phyloP scores from a whole-genome alignment of 2,888 invertebrate genomes.

The Bombyx huttoni region DNA sequence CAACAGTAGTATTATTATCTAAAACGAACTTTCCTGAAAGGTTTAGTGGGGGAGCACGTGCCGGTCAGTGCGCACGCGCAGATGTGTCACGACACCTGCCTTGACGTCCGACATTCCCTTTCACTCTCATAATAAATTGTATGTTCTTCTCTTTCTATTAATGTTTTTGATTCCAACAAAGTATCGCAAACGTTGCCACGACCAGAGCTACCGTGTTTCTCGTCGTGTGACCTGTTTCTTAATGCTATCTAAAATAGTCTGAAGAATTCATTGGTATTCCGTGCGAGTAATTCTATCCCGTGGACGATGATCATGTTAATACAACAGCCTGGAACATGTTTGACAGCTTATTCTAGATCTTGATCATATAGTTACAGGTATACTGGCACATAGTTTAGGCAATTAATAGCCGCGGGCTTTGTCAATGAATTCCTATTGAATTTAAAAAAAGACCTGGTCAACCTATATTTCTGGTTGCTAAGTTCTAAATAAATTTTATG shows the following conservation, averaged over 20 bases:
- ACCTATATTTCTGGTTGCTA: too few relatives aligned
- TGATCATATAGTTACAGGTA: conserved; percentile 14
- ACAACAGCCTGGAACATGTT: conserved; percentile 33
- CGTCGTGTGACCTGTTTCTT: conserved; percentile 62
- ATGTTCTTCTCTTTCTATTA: conserved; percentile 31
- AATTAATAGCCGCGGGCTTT: conserved; percentile 13
- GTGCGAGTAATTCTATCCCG: conserved; percentile 28
- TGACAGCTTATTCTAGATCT: conserved; percentile 38
- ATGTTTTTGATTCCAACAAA: conserved; percentile 54
- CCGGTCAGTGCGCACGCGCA: conserved; percentile 57
- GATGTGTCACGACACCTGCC: conserved; percentile 67
- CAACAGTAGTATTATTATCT: background rate
- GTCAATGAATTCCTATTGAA: background rate
- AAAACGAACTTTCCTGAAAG: conserved; percentile 27
- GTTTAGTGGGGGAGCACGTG: conserved; percentile 50
- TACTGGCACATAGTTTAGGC: conserved; percentile 24
- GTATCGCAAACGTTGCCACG: conserved; percentile 30
- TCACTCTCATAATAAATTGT: conserved; percentile 23
- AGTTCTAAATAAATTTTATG: too few relatives aligned
- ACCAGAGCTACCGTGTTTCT: conserved; percentile 47
- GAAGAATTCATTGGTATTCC: conserved; percentile 54
- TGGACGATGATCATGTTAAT: conserved; percentile 45
- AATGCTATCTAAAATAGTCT: conserved; percentile 57
- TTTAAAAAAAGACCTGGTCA: background rate
- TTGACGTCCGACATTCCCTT: conserved; percentile 35